Evolutionary conservation across 2,888 invertebrate genomes (phyloP), one percentile per base, ranked within the genome.

Genomic region (Caenorhabditis uteleia): DNA sequence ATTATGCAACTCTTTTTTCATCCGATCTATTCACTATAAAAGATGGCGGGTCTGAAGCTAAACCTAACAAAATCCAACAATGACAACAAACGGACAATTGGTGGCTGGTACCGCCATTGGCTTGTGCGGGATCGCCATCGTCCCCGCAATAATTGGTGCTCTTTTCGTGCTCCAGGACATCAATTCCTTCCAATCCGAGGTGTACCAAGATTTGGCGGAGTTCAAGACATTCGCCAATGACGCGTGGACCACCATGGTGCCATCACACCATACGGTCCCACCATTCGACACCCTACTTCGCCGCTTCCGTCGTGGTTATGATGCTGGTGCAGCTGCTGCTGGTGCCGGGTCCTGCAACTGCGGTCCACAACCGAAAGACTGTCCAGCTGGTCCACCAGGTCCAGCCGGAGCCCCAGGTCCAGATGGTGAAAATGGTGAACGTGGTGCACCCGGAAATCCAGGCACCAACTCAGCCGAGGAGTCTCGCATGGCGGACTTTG

Each of bases 161-260:
- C 46, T 66, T 1, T 56, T 55, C 26, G 57, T 66, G 21, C 51
- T 66, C 5, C 46, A 60, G 33, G 66, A 66, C 34, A 66, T 66
- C 36, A 49, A 66, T 34, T 54, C 59, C 2, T 66, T 66, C 59
- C 59, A 60, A 45, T 44, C 48, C 4, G 59, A 47, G 50, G 59
- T 56, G 2, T 56, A 55, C 29, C 47, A 56, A 44, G 59, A 66
- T 34, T 46, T 66, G 6, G 43, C 46, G 21, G 66, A 66, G 25
- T 66, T 66, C 59, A 66, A 60, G 38, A 46, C 54, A 0, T 39
- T 66, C n/a, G 66, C 66, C 34, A 48, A 66, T 16, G 66, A 60
- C 34, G 59, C 59, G 20, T 60, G 59, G 59, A 44, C 39, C 8
- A n/a, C 5, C 2, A 42, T 50, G 50, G 21, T 48, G 7, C 48